Percentiles rank a stretch among this genome's conserved stretches.
Evolutionary conservation across 2,797 vertebrate genomes (phyloP).

Genomic region (Clarias fuscus): DNA sequence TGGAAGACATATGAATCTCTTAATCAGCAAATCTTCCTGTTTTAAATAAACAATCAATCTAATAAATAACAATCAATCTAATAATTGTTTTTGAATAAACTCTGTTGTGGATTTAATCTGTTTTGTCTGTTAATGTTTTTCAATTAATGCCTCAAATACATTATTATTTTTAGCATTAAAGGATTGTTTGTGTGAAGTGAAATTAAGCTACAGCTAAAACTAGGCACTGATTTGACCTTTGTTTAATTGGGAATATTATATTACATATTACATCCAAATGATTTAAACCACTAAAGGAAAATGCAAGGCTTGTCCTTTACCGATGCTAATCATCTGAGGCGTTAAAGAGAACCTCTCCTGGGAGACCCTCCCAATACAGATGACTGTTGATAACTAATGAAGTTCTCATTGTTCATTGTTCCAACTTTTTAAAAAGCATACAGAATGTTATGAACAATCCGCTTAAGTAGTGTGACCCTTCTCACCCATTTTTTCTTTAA

Average conservation of each 20-base stretch:
- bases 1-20: not conserved
- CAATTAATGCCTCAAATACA: not conserved
- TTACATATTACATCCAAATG: not conserved
- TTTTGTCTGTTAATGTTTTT: not conserved
- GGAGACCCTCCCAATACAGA: constrained; percentile 17
- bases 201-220: not conserved
- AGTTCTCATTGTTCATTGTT: not conserved
- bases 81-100: too few species aligned
- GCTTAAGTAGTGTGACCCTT: not conserved
- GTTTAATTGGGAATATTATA: not conserved
- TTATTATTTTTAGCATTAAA: not conserved
- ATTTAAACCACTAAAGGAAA: constrained; percentile 33
- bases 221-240: not conserved
- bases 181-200: not conserved
- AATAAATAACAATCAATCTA: too few species aligned
- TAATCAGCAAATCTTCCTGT: not conserved
- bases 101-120: not conserved
- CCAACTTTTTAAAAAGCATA: not conserved
- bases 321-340: constrained; percentile 26
- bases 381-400: constrained; percentile 32
- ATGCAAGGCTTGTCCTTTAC: constrained; percentile 22
- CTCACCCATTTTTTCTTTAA: not conserved
- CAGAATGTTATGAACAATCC: not conserved
- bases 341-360: not conserved
- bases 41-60: not conserved